A percentile compares a stretch with the other conserved stretches of the same genome.
Evolutionary conservation across 2,113 vertebrate genomes (phyloP).

Genomic region (Corythaeola cristata): DNA sequence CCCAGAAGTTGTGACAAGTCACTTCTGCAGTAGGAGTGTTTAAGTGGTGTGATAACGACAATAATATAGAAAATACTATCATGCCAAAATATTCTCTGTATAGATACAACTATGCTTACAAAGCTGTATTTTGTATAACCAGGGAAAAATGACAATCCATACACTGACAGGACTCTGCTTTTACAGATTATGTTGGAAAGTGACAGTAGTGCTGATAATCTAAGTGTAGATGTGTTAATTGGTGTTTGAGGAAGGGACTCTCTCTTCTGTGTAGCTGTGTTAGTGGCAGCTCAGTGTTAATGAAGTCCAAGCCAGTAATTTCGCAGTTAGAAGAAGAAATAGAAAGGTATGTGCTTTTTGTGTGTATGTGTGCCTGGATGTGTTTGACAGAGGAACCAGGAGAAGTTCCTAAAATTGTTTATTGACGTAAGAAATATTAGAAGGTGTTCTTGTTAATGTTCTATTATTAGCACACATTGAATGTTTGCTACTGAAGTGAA

Average conservation of each 20-base stretch:
- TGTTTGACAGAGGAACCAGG: not conserved
- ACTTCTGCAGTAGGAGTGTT: not conserved
- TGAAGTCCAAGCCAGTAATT: not conserved
- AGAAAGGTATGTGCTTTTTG: not conserved
- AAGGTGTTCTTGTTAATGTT: not conserved
- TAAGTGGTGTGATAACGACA: not conserved
- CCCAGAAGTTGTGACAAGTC: not conserved
- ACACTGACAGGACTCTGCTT: not conserved
- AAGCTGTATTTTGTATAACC: not conserved
- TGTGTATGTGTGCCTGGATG: not conserved
- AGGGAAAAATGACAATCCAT: not conserved
- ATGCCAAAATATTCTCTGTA: not conserved
- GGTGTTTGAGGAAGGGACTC: not conserved
- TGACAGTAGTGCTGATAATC: not conserved
- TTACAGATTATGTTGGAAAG: not conserved
- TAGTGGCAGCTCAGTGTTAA: not conserved
- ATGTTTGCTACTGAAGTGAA: not conserved
- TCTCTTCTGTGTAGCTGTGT: not conserved
- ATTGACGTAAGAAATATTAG: not conserved
- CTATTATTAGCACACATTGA: not conserved
- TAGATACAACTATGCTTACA: not conserved
- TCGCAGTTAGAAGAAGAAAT: not conserved
- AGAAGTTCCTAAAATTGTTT: not conserved
- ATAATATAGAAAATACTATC: not conserved
- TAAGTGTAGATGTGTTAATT: not conserved